A percentile compares a stretch with the other conserved stretches of the same genome.
Evolutionary conservation across 30 jellyfish, hydroid and myxozoan species (phyloP).

Genomic region (Hydractinia echinata): DNA sequence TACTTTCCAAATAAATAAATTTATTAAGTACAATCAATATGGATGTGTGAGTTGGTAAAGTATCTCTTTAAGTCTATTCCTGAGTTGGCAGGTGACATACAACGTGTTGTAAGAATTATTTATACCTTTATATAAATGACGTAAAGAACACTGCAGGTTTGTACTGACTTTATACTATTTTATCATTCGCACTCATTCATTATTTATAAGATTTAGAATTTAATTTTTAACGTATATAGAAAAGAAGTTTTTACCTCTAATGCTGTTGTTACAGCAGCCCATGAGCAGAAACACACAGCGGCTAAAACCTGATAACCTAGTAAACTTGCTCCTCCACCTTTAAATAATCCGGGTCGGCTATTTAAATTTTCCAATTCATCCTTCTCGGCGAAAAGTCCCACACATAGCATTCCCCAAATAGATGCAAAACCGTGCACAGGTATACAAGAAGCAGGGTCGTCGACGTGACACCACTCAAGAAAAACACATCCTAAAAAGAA

Average conservation of each 20-base stretch:
- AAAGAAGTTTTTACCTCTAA: not conserved
- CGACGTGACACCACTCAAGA: not conserved
- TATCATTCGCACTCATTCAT: no score
- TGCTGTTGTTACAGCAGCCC: slow-evolving; percentile 17
- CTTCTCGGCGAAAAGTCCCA: slow-evolving; percentile 18
- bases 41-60: no score
- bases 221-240: no score
- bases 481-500: not conserved
- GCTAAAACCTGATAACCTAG: not conserved
- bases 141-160: no score
- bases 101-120: no score
- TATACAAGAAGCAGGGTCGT: slow-evolving; percentile 19
- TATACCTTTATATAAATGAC: no score
- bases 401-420: slow-evolving; percentile 2
- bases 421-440: slow-evolving; percentile 13
- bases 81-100: no score
- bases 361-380: slow-evolving; percentile 6
- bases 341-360: not conserved
- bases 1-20: no score
- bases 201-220: no score
- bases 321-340: slow-evolving; percentile 3
- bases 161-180: no score
- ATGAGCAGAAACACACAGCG: not conserved
- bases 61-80: no score
- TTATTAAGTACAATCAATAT: no score